Conservation (phyloP, 2,888 invertebrate species). For the Leptopilina myrica region DNA sequence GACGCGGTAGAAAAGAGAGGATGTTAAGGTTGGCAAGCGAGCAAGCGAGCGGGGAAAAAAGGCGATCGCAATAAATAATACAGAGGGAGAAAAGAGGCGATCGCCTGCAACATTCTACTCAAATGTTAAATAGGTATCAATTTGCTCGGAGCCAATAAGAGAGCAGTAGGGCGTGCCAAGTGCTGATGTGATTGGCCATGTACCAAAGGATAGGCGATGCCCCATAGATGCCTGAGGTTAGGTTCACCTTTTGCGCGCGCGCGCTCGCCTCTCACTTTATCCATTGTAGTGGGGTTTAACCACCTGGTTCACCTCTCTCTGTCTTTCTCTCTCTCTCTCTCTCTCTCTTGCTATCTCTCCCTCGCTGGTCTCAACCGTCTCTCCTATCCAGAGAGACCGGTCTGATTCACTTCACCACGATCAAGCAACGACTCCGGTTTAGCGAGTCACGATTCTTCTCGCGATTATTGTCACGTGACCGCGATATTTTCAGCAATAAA, state of each 20-base stretch:
- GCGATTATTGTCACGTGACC: conserved; percentile 49
- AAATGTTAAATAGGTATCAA: conserved; percentile 76
- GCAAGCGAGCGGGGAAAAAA: conserved; percentile 56
- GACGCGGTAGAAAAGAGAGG: conserved; percentile 46
- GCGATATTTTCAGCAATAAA: neutral
- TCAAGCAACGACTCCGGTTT: conserved; percentile 61
- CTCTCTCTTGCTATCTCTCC: too few species aligned
- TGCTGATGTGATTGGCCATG: conserved; percentile 46
- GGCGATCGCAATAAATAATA: conserved; percentile 60
- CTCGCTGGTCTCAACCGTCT: conserved; percentile 57
- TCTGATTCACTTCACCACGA: conserved; percentile 66
- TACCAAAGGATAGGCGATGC: conserved; percentile 50
- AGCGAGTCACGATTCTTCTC: conserved; percentile 47
- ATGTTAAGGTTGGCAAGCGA: conserved; percentile 41
- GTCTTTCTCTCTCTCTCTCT: conserved; percentile 13
- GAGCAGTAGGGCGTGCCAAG: conserved; percentile 56
- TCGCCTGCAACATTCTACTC: conserved; percentile 74
- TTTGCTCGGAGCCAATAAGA: conserved; percentile 68
- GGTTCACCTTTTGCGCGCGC: conserved; percentile 47
- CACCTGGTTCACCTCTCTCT: conserved; percentile 66
- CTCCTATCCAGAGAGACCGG: conserved; percentile 47
- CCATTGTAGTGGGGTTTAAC: conserved; percentile 57
- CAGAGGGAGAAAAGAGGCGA: conserved; percentile 64
- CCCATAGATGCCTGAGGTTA: conserved; percentile 36
- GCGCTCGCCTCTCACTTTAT: conserved; percentile 41